phyloP scores from a whole-genome alignment of 2,113 vertebrate genomes.

The Phalacrocorax pelagicus region DNA sequence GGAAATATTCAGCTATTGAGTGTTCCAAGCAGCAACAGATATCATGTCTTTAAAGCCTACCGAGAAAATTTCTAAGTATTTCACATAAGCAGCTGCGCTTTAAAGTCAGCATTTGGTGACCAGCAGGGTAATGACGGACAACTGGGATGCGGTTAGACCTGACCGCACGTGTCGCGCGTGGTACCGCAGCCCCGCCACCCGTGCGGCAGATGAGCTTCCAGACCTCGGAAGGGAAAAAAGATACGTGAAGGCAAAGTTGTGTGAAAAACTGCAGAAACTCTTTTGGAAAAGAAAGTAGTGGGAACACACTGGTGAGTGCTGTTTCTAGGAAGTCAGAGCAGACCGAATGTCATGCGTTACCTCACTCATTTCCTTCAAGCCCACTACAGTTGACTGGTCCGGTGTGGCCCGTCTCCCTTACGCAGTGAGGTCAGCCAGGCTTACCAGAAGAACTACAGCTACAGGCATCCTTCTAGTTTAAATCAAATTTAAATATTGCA shows the following conservation, averaged over 20 bases:
- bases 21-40: background rate
- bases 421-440: background rate
- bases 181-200: background rate
- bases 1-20: no score
- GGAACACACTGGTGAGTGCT: background rate
- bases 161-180: fast-evolving
- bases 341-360: background rate
- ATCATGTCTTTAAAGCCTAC: background rate
- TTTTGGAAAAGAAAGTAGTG: background rate
- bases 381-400: background rate
- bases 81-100: background rate
- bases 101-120: background rate
- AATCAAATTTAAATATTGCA: no score
- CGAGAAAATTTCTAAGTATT: background rate
- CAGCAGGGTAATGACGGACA: background rate
- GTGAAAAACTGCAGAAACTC: background rate
- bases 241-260: fast-evolving
- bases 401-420: background rate
- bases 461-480: background rate
- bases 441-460: background rate
- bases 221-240: no score
- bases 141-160: background rate
- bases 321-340: background rate
- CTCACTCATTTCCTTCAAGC: background rate
- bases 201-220: fast-evolving